Conservation (phyloP, 1,140 invertebrate species). For the Colletes latitarsis region DNA sequence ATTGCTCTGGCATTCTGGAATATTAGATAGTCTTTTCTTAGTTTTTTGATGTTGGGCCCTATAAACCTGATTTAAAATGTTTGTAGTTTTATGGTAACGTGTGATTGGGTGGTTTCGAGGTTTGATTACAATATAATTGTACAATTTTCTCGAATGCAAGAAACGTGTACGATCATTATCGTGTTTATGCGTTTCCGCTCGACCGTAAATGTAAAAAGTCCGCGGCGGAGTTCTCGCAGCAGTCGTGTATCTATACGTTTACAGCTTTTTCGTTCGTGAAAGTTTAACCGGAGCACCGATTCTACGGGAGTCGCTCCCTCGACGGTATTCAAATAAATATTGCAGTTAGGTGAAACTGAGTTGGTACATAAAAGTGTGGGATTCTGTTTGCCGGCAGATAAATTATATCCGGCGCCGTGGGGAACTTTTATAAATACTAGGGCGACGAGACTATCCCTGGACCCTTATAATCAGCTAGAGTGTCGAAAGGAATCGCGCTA, state of each 20-base stretch:
- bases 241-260: background rate
- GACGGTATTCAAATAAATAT: constrained; percentile 65
- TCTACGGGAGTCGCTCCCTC: constrained; percentile 26
- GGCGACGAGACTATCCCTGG: background rate
- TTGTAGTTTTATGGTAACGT: too few species aligned
- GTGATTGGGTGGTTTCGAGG: too few species aligned
- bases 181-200: too few species aligned
- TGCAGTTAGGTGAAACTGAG: constrained; percentile 47
- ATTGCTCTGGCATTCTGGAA: too few species aligned
- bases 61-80: too few species aligned
- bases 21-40: too few species aligned
- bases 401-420: constrained; percentile 60
- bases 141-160: too few species aligned
- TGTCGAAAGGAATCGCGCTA: background rate
- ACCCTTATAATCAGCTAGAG: constrained; percentile 32
- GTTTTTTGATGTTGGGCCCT: too few species aligned
- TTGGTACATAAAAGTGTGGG: constrained; percentile 52
- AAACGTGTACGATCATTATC: too few species aligned
- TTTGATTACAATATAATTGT: too few species aligned
- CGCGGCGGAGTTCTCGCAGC: too few species aligned
- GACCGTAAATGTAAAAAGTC: too few species aligned
- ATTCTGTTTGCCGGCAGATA: constrained; percentile 55
- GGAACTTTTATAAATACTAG: constrained; percentile 58
- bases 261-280: constrained; percentile 13
- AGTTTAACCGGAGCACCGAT: constrained; percentile 46